Evolutionary conservation across 2,113 vertebrate species (phyloP).

Genomic region (Circaetus gallicus): DNA sequence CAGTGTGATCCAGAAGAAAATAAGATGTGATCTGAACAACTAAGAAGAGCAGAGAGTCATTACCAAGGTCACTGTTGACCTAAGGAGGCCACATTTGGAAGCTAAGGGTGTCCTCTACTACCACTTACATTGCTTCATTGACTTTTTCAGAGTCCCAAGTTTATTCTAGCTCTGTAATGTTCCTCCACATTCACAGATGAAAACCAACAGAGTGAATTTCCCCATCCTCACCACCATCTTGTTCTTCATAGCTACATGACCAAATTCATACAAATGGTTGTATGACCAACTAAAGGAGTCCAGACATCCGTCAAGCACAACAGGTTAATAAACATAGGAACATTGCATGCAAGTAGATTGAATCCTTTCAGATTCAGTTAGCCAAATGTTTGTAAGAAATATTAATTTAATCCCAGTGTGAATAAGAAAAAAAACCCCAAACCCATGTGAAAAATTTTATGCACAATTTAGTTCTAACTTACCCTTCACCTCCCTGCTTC

Average conservation of each 20-base stretch:
- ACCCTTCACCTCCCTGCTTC: background rate
- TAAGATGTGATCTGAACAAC: background rate
- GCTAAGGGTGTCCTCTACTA: background rate
- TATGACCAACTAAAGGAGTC: background rate
- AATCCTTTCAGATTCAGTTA: background rate
- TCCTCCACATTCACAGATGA: background rate
- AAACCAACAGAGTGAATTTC: background rate
- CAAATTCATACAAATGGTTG: background rate
- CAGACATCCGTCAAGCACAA: background rate
- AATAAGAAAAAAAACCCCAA: background rate
- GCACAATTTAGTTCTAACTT: slow-evolving; percentile 11
- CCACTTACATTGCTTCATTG: background rate
- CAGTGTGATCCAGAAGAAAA: background rate
- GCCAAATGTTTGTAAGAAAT: background rate
- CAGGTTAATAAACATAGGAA: background rate
- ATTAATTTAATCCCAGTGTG: background rate
- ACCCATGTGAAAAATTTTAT: background rate
- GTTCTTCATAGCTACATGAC: background rate
- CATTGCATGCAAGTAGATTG: background rate
- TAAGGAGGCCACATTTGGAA: background rate
- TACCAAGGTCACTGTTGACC: background rate
- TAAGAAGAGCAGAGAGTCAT: background rate
- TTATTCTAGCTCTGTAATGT: background rate
- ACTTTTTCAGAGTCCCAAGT: background rate
- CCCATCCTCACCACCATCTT: background rate